These are phyloP conservation scores for Acanthoscelides obtectus DNA, from an alignment of 2,888 invertebrate species.

Conservation along the genomic window DNA sequence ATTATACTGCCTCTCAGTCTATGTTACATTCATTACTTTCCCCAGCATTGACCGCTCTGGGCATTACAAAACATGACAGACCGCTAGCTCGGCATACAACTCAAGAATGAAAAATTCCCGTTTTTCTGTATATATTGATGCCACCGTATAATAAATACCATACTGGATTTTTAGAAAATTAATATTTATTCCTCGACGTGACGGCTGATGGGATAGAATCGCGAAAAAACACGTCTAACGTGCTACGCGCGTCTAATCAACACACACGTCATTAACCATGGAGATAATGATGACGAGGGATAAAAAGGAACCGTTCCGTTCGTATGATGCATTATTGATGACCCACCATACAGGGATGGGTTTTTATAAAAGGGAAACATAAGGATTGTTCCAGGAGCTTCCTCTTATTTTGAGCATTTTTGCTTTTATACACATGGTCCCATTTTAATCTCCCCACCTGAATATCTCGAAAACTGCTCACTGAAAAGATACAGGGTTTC, in stretches of 20 bases:
- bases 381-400: too few relatives aligned
- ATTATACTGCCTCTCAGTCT: neutral
- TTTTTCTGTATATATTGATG: neutral
- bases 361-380: neutral
- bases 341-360: neutral
- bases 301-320: constrained; percentile 3
- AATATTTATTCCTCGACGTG: neutral
- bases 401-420: too few relatives aligned
- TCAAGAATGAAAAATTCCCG: neutral
- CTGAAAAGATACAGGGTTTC: too few relatives aligned
- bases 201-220: neutral
- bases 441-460: too few relatives aligned
- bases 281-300: constrained; percentile 1
- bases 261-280: constrained; percentile 2
- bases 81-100: neutral
- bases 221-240: neutral
- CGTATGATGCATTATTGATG: constrained; percentile 1
- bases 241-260: neutral
- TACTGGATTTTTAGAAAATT: neutral
- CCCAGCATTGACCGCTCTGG: neutral
- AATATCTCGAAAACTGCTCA: too few relatives aligned
- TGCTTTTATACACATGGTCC: too few relatives aligned
- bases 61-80: neutral
- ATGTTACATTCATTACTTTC: neutral
- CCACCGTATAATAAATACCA: neutral